These are phyloP conservation scores for Drosophila novamexicana DNA, from an alignment of 1,140 invertebrate genomes.

Conservation along the genomic window DNA sequence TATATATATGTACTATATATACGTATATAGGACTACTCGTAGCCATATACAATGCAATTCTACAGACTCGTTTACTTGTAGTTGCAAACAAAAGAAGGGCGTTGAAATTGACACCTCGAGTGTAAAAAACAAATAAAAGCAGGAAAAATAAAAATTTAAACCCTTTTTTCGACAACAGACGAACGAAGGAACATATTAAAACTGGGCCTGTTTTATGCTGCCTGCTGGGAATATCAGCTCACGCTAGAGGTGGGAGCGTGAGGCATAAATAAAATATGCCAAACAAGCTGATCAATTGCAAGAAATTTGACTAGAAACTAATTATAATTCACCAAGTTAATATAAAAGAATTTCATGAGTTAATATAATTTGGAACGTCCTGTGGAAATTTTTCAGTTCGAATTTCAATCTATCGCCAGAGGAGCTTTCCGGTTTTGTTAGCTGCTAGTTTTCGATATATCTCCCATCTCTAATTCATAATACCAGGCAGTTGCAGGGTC, in stretches of 20 bases:
- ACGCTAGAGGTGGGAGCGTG: constrained; percentile 29
- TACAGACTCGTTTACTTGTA: not conserved
- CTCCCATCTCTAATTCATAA: constrained; percentile 9
- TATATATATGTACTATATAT: constrained; percentile 28
- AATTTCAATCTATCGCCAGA: too few relatives aligned
- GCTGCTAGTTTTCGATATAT: not conserved
- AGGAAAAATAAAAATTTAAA: constrained; percentile 54
- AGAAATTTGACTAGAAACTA: not conserved
- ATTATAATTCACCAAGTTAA: too few relatives aligned
- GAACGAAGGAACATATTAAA: constrained; percentile 37
- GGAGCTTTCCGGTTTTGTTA: too few relatives aligned
- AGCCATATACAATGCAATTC: constrained; percentile 17
- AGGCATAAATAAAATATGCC: not conserved
- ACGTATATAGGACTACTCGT: constrained; percentile 41
- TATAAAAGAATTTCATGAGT: too few relatives aligned
- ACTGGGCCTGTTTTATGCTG: constrained; percentile 39
- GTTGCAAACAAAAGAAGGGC: constrained; percentile 74
- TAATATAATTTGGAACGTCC: too few relatives aligned
- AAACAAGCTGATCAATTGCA: not conserved
- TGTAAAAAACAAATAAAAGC: constrained; percentile 71
- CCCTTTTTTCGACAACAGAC: constrained; percentile 56
- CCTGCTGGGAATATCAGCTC: constrained; percentile 26
- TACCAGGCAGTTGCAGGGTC: constrained; percentile 6
- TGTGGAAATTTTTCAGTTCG: too few relatives aligned
- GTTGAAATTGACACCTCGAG: constrained; percentile 81